Base-by-base conservation (phyloP, 2,797 vertebrate genomes). In the Chaetophractus vellerosus region DNA sequence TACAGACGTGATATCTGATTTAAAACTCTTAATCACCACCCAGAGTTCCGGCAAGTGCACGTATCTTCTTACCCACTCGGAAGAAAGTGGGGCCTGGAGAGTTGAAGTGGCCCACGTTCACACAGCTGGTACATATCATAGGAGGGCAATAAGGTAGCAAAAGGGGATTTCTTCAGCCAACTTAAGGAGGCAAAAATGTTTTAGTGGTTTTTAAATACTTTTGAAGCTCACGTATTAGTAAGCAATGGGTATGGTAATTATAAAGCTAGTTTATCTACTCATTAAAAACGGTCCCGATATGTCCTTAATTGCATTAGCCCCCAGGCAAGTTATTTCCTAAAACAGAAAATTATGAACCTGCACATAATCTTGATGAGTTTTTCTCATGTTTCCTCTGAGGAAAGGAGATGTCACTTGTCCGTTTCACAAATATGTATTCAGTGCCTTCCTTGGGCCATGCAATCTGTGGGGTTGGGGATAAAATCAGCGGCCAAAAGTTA, bases 171-270 rank as follows among this genome's bases (percentile, higher is more conserved):
- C 28, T 38, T 80, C 6, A 36, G 72, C 10, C 9, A 0, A 86
- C 66, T 31, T 41, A 61, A 57, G 93, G 66, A 87, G 28, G 4
- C 68, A 41, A 8, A 88, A 64, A 33, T 48, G 19, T 76, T 72
- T 95, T 24, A 72, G 94, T 91, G 64, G 78, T 81, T 93, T 88
- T 41, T 84, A 75, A 95, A 23, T 36, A 74, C 78, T 91, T 96
- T 66, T 69, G 63, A 93, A 93, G 83, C 64, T 31, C 4, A 2
- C 21, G 50, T 71, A 90, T 92, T 90, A 68, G 76, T 72, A 81
- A 83, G 38, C 90, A 45, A 23, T 36, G 36, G 23, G 9, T 33
- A 45, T 55, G 76, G 52, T 95, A 71, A 57, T 88, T 82, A 80
- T 83, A 84, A 96, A 82, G 12, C 55, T 55, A 33, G 78, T 57